A percentile compares a stretch with the other conserved stretches of the same genome.
These are phyloP conservation scores for Ectemnius continuus DNA, from an alignment of 2,888 invertebrate species.

Conservation along the genomic window DNA sequence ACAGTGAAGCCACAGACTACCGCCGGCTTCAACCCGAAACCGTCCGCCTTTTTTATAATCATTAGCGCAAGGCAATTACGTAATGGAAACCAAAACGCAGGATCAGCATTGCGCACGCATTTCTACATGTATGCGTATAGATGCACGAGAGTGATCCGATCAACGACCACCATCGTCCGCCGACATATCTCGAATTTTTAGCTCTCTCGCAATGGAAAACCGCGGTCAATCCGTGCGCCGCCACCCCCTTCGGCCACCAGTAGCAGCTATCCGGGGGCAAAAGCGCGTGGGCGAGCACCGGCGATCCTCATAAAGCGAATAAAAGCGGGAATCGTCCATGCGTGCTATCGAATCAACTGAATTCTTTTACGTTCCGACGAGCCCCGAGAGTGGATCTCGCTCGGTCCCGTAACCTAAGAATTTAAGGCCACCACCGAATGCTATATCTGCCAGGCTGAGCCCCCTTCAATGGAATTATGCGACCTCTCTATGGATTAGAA, in stretches of 20 bases:
- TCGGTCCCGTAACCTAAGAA: constrained; percentile 41
- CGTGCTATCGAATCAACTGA: constrained; percentile 58
- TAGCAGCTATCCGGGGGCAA: constrained; percentile 46
- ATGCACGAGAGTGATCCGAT: constrained; percentile 5
- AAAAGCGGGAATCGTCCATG: constrained; percentile 50
- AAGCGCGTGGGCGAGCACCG: constrained; percentile 27
- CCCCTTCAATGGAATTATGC: background rate
- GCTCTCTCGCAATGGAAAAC: background rate
- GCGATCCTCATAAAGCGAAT: constrained; percentile 55
- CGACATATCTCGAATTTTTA: constrained; percentile 45
- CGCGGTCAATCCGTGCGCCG: constrained; percentile 15
- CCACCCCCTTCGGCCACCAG: constrained; percentile 26
- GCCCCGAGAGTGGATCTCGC: constrained; percentile 38
- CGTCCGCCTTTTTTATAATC: background rate
- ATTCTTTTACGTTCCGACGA: constrained; percentile 57
- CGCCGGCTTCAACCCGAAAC: too few relatives aligned
- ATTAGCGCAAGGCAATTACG: constrained; percentile 54
- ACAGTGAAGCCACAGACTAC: too few relatives aligned
- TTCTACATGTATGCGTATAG: background rate
- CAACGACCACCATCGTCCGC: constrained; percentile 47
- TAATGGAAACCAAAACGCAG: constrained; percentile 47
- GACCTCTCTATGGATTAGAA: background rate
- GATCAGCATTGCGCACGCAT: background rate
- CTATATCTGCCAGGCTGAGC: constrained; percentile 13
- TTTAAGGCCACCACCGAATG: constrained; percentile 16